Evolutionary conservation across 2,113 vertebrate genomes (phyloP).

Genomic region (Vicugna pacos): DNA sequence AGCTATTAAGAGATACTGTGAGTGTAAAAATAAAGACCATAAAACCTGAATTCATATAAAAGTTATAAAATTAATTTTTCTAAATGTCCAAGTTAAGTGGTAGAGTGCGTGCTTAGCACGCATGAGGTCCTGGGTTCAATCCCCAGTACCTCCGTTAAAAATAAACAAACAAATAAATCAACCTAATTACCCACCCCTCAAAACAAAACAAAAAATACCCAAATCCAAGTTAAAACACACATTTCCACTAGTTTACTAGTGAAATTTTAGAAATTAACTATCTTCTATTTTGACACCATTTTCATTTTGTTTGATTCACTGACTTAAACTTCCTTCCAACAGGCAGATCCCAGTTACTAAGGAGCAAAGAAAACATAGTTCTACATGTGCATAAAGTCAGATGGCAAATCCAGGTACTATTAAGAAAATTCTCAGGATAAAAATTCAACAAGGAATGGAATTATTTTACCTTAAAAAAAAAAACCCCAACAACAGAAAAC

Average conservation of each 20-base stretch:
- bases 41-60: not conserved
- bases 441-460: constrained; percentile 5
- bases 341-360: not conserved
- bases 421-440: constrained; percentile 4
- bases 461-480: not conserved
- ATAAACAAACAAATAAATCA: too few species aligned
- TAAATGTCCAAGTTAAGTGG: not conserved
- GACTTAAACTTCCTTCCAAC: not conserved
- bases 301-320: constrained; percentile 22
- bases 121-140: too few species aligned
- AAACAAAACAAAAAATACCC: too few species aligned
- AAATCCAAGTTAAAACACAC: not conserved
- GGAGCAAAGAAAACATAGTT: not conserved
- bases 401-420: not conserved
- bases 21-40: not conserved
- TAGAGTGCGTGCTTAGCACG: too few species aligned
- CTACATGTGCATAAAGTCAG: not conserved
- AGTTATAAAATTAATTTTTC: constrained; percentile 26
- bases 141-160: too few species aligned
- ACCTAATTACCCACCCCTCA: too few species aligned
- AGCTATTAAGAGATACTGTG: not conserved
- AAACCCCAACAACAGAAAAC: not conserved
- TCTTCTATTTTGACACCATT: not conserved
- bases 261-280: not conserved
- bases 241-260: not conserved